Percentiles rank a stretch among this genome's conserved stretches.
Conservation (phyloP, 2,797 vertebrate genomes). For the Podargus strigoides region DNA sequence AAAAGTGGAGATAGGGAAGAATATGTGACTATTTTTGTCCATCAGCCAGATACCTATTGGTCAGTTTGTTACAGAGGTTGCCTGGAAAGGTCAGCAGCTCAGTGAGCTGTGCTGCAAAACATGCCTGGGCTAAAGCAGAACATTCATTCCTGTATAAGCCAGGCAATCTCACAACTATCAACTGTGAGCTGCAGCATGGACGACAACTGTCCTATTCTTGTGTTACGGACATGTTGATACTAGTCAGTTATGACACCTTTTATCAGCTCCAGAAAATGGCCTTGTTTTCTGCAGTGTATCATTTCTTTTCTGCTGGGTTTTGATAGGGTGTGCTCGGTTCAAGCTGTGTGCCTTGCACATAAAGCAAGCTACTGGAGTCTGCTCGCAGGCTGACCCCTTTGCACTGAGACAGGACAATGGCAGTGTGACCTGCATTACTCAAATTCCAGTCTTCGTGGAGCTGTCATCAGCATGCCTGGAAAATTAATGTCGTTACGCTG, state of each 20-base stretch:
- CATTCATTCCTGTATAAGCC: conserved; percentile 41
- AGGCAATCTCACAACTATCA: conserved; percentile 60
- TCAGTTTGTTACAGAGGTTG: conserved; percentile 67
- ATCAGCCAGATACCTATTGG: conserved; percentile 62
- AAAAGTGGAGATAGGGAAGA: conserved; percentile 35
- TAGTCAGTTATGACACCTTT: conserved; percentile 74
- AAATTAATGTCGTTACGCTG: conserved; percentile 32
- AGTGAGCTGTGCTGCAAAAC: conserved; percentile 60
- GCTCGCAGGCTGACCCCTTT: conserved; percentile 51
- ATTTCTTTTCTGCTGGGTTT: conserved; percentile 27
- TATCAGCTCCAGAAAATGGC: conserved; percentile 58
- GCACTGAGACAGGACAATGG: conserved; percentile 61
- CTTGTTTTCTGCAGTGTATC: conserved; percentile 66
- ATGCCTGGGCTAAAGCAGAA: conserved; percentile 66
- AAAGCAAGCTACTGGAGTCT: conserved; percentile 6
- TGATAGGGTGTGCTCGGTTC: background rate
- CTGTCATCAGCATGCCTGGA: conserved; percentile 68
- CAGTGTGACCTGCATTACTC: conserved; percentile 65
- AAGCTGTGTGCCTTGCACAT: conserved; percentile 43
- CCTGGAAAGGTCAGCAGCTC: conserved; percentile 68
- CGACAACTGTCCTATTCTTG: conserved; percentile 40
- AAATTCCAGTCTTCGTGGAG: conserved; percentile 65
- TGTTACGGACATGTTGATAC: conserved; percentile 48
- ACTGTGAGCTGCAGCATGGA: conserved; percentile 47
- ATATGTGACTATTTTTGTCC: conserved; percentile 65